Evolutionary conservation across 2,113 vertebrate species (phyloP), one percentile per base, ranked within the genome.

Genomic region (Crypturellus undulatus): DNA sequence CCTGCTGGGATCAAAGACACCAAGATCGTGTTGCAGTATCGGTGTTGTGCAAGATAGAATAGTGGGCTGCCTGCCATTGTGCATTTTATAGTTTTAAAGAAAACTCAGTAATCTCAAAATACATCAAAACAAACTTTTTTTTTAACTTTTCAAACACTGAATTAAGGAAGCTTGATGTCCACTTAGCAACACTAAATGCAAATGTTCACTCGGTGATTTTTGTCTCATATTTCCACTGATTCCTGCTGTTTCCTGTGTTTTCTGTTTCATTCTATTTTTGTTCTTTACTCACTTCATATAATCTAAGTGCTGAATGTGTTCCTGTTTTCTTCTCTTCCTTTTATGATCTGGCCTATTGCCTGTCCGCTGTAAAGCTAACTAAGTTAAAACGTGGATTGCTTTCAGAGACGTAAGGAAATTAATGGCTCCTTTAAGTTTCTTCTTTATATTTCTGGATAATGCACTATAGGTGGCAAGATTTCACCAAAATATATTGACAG

Each of bases 241-340:
- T 49, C 54, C 49, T 88, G 38, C 47, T 62, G 5, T 73, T 88
- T 94, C 42, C 34, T 82, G 22, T 79, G 13, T 63, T 95, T 97
- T 90, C 78, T 93, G 69, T 30, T 89, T 85, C 70, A 21, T 38
- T 87, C 49, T 28, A 16, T 51, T 51, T 43, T 38, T 30, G 54
- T 58, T 58, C 28, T 58, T 32, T 58, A 32, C 18, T 58, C 30
- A 58, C 18, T 58, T n/a, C 10, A 7, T 54, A 10, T 82, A 79
- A 90, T 54, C 32, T 19, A 49, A 76, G 75, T 28, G 13, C 69
- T 58, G 47, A 90, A 30, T 2, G 2, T 36, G 34, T 96, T 95
- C 86, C 90, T 76, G 18, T 84, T 96, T 96, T 88, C 18, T 70
- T 38, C 92, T 90, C 72, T 88, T 95, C 54, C 36, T 89, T 91